These are phyloP conservation scores for Sebastes schlegelii DNA, from an alignment of 2,113 vertebrate genomes.

Conservation along the genomic window DNA sequence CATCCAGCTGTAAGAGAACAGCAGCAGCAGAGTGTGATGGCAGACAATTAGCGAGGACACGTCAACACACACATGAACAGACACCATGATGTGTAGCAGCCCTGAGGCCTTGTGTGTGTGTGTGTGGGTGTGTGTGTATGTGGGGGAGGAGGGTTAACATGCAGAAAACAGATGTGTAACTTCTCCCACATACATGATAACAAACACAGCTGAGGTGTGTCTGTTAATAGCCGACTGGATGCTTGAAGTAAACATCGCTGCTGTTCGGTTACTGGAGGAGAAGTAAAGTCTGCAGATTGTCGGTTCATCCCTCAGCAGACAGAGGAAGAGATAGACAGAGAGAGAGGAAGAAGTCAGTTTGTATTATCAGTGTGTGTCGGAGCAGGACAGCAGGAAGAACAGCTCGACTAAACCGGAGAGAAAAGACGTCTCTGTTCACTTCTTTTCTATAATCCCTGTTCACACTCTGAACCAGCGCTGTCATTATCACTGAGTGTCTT, in stretches of 20 bases:
- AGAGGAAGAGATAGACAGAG: not conserved
- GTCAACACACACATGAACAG: conserved; percentile 57
- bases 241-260: conserved; percentile 3
- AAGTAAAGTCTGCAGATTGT: conserved; percentile 39
- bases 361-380: not conserved
- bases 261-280: conserved; percentile 22
- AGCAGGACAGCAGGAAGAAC: conserved; percentile 35
- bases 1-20: conserved; percentile 50
- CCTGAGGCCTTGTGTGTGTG: conserved; percentile 21
- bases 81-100: conserved; percentile 55
- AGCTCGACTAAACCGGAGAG: conserved; percentile 40
- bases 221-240: not conserved
- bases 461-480: conserved; percentile 22
- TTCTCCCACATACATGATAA: conserved; percentile 52
- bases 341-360: too few species aligned
- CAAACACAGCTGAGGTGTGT: conserved; percentile 45
- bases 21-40: conserved; percentile 51
- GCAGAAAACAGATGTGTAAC: conserved; percentile 58
- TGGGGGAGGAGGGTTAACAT: conserved; percentile 18
- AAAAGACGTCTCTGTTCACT: conserved; percentile 38
- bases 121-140: conserved; percentile 28
- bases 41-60: conserved; percentile 65
- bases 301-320: not conserved
- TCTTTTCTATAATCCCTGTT: conserved; percentile 30
- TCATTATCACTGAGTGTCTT: conserved; percentile 20